Percentiles rank a stretch among this genome's conserved stretches.
These are phyloP conservation scores for Antigone vipio DNA, from an alignment of 2,113 vertebrate species.

Conservation along the genomic window DNA sequence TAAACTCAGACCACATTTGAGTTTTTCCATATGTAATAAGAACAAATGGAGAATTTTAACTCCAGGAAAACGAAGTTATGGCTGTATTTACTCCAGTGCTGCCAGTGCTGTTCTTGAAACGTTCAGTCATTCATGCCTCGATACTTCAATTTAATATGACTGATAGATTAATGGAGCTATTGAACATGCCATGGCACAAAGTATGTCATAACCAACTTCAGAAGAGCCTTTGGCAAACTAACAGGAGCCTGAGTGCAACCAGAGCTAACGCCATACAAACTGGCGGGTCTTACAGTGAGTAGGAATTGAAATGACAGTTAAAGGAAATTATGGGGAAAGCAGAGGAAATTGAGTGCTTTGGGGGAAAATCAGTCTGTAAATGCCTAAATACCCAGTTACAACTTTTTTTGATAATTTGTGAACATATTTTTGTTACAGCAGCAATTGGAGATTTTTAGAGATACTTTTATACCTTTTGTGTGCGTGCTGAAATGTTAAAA, in stretches of 20 bases:
- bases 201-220: not conserved
- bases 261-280: not conserved
- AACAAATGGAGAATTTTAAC: not conserved
- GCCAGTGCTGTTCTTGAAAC: not conserved
- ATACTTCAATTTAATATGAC: not conserved
- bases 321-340: constrained; percentile 1
- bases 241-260: not conserved
- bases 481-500: not conserved
- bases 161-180: constrained; percentile 16
- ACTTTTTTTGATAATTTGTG: not conserved
- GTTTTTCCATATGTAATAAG: not conserved
- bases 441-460: not conserved
- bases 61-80: not conserved
- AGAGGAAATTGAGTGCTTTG: not conserved
- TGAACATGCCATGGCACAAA: not conserved
- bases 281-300: not conserved
- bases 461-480: not conserved
- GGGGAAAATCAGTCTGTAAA: not conserved
- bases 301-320: not conserved
- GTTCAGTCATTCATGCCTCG: not conserved
- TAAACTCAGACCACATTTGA: not conserved
- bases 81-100: not conserved
- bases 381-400: not conserved
- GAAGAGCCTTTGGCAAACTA: constrained; percentile 8
- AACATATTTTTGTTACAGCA: not conserved